Conservation (phyloP, 2,888 invertebrate genomes). For the Cacoxenus indagator region DNA sequence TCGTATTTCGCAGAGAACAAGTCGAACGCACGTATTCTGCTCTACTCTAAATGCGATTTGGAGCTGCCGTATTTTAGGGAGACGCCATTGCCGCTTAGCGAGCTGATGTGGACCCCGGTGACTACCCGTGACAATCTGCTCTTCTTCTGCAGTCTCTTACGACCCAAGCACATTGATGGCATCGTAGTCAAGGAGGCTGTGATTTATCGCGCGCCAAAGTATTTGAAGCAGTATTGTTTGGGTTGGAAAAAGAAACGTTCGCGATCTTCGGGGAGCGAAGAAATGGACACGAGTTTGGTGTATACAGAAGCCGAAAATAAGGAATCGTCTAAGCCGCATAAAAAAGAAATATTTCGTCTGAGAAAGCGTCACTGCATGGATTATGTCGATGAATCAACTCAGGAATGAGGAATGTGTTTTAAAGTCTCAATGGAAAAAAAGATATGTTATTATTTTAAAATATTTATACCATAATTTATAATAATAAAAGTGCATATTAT, state of each 20-base stretch:
- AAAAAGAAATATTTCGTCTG: background rate
- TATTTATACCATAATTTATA: no score
- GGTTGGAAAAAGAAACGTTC: background rate
- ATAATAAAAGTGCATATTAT: no score
- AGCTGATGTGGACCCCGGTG: constrained; percentile 43
- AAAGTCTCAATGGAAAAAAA: no score
- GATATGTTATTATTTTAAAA: no score
- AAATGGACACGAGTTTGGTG: background rate
- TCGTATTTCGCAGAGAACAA: background rate
- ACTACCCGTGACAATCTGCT: constrained; percentile 45
- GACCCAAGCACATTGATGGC: constrained; percentile 42
- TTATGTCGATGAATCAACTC: background rate
- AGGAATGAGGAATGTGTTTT: no score
- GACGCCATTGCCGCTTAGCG: background rate
- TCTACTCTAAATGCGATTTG: background rate
- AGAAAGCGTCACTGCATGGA: background rate
- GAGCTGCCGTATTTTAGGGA: background rate
- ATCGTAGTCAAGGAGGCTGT: constrained; percentile 31
- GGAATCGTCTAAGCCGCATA: background rate
- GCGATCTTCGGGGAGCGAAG: background rate
- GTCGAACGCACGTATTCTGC: background rate
- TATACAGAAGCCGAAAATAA: background rate
- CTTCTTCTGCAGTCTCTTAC: constrained; percentile 45
- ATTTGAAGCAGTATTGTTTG: constrained; percentile 1
- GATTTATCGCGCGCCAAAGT: constrained; percentile 36